Evolutionary conservation across 2,888 invertebrate species (phyloP), one percentile per base, ranked within the genome.

Genomic region (Drosophila mayaguana): DNA sequence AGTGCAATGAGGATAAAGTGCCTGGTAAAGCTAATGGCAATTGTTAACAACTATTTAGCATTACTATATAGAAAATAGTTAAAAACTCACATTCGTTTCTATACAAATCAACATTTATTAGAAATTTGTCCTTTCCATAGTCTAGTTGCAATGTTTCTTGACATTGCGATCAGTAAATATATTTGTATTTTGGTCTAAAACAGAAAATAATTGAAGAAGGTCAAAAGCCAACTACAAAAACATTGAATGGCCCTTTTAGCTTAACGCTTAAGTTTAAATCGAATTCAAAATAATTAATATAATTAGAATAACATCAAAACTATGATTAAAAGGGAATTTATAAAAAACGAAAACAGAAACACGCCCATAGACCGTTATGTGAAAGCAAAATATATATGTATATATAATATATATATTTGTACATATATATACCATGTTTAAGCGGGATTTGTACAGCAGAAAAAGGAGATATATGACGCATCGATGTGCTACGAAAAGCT

Each of bases 41-140:
- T 16, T 48, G 46, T 9, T 14, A 14, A 7, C 12, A 12, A 22
- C 22, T 6, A 9, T 32, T 9, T 32, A 9, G 32, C 32, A 32
- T n/a, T n/a, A n/a, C n/a, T n/a, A n/a, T n/a, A n/a, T 36, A 38
- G n/a, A 0, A 20, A 25, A 25, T 40, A 22, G 22, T 53, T 25
- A 16, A 46, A 20, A 63, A 75, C 40, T 66, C 46, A 32, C n/a
- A 43, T 36, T 22, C 20, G 57, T 61, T 75, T 72, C 75, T 67
- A 72, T 62, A 79, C 48, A 78, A 76, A 67, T 79, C 55, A 78
- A 69, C 55, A 60, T 78, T 76, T 73, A 76, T 76, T 79, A 55
- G 48, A 62, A 66, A 72, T 66, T 48, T 11, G 56, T 63, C 48
- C 53, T 72, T 64, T 67, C 53, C 55, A 56, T 72, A 53, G 59